These are phyloP conservation scores for Artibeus jamaicensis DNA, from an alignment of 2,797 vertebrate species.

Conservation along the genomic window DNA sequence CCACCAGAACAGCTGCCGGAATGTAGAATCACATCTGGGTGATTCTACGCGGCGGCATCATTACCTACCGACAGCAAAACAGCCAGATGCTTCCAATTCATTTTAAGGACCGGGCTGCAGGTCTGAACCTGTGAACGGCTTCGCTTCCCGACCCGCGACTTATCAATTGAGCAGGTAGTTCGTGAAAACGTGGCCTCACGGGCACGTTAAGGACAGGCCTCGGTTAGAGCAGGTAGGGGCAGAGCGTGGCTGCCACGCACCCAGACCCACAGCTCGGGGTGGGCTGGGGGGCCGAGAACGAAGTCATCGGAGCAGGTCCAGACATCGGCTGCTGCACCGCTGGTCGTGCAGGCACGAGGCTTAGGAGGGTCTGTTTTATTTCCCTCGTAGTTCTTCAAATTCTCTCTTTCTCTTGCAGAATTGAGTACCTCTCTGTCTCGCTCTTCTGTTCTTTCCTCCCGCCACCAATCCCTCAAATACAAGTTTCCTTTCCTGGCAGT, in stretches of 20 bases:
- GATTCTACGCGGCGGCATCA: constrained; percentile 82
- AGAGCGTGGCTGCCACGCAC: background rate
- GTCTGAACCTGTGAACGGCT: constrained; percentile 68
- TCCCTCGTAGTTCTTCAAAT: background rate
- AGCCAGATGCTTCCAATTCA: constrained; percentile 85
- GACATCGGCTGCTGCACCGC: background rate
- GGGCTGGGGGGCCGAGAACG: background rate
- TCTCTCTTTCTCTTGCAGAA: background rate
- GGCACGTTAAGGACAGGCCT: background rate
- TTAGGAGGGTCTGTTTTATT: background rate
- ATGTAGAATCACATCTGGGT: constrained; percentile 87
- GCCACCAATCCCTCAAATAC: background rate
- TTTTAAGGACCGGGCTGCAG: constrained; percentile 80
- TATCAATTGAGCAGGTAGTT: background rate
- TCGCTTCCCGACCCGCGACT: constrained; percentile 44
- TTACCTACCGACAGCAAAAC: constrained; percentile 84
- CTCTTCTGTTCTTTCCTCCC: background rate
- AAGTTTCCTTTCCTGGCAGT: background rate
- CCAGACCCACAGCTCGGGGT: background rate
- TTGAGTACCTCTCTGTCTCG: background rate
- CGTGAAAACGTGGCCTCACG: background rate
- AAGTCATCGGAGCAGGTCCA: background rate
- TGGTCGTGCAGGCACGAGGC: background rate
- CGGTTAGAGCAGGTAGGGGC: background rate
- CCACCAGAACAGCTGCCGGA: constrained; percentile 87